Evolutionary conservation across 2,113 vertebrate species (phyloP), one percentile per base, ranked within the genome.

Genomic region (Melanocharis versteri): DNA sequence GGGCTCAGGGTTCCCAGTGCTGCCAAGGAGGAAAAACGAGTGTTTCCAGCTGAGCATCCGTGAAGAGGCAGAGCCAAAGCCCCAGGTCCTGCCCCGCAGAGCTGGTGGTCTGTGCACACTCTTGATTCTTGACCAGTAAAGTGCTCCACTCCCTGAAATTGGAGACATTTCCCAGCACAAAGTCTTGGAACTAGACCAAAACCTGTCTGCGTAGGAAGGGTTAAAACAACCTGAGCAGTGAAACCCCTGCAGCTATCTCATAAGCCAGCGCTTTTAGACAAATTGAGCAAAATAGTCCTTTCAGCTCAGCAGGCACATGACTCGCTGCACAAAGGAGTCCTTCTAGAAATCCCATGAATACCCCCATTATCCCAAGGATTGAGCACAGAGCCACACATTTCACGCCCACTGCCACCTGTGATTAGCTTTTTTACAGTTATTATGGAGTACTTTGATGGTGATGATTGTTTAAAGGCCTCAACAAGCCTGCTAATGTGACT

Each of bases 241-340:
- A 94, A 95, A 97, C 97, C 98, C 97, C 98, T 97, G 97, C 95
- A 98, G 98, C 96, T 98, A 97, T 98, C 98, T 98, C 92, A 97
- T 97, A 98, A 98, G 97, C 97, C 97, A 97, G 97, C 19, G 93
- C 97, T 98, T 98, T 98, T 97, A 98, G 97, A 98, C 95, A 98
- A 98, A 98, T 97, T 98, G 97, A 98, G 97, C 95, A 98, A 98
- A 98, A 98, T 97, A 94, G 96, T 87, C 97, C 96, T 98, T 98
- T 98, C 95, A 98, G 97, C 91, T 80, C 96, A 95, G 95, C 97
- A 96, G 96, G 97, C 97, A 96, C 95, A 96, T 98, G 97, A 97
- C 97, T 86, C 24, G 60, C 87, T 48, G 45, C 96, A 99, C 98
- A 98, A 98, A 98, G 94, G 96, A 93, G 94, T 97, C 96, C 97